phyloP scores from a whole-genome alignment of 2,888 invertebrate genomes.

The Eupithecia insigniata region DNA sequence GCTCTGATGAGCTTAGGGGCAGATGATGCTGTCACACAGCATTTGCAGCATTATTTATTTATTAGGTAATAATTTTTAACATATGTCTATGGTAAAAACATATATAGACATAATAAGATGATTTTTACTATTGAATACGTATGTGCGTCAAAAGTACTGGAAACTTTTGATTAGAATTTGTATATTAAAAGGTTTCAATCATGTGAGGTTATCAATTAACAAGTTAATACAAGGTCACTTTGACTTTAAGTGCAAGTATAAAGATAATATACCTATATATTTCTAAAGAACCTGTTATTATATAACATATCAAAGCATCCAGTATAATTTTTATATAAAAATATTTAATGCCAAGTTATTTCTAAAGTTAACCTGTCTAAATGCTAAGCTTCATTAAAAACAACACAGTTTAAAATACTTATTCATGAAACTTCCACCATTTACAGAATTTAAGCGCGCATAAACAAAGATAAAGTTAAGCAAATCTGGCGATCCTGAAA shows the following conservation, averaged over 20 bases:
- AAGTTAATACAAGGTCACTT: not conserved
- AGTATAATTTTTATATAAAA: not conserved
- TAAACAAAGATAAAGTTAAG: constrained; percentile 37
- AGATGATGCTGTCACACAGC: too few species aligned
- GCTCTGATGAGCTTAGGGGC: too few species aligned
- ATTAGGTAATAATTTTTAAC: not conserved
- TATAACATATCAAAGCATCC: not conserved
- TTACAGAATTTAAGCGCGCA: constrained; percentile 34
- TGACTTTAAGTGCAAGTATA: not conserved
- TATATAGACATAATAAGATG: too few species aligned
- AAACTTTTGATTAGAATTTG: not conserved
- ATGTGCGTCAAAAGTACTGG: not conserved
- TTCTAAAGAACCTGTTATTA: not conserved
- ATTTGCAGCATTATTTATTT: too few species aligned
- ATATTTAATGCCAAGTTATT: not conserved
- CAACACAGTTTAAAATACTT: constrained; percentile 20
- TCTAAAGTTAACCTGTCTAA: constrained; percentile 36
- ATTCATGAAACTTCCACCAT: constrained; percentile 27
- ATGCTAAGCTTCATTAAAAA: constrained; percentile 12
- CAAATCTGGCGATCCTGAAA: constrained; percentile 40
- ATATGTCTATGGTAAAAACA: too few species aligned
- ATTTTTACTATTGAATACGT: too few species aligned
- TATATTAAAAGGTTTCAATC: not conserved
- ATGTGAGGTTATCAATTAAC: not conserved
- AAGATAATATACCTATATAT: not conserved